These are phyloP conservation scores for Ephestia elutella DNA, from an alignment of 1,140 invertebrate species.

Conservation along the genomic window DNA sequence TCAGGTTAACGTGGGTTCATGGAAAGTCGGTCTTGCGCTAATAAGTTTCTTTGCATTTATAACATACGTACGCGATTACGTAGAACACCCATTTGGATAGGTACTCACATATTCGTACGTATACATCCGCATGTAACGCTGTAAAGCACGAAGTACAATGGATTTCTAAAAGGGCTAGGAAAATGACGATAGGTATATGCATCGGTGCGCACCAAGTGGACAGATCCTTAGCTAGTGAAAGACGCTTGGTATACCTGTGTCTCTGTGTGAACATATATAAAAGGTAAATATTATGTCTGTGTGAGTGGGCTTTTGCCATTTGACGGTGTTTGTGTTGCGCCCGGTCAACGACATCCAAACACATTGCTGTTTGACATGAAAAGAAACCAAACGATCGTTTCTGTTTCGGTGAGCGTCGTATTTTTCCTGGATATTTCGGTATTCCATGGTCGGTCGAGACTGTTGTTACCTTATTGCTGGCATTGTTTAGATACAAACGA, in stretches of 20 bases:
- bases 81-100: no score
- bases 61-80: no score
- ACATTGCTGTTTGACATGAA: constrained; percentile 55
- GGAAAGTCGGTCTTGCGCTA: no score
- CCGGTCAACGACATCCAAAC: constrained; percentile 53
- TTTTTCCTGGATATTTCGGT: constrained; percentile 19
- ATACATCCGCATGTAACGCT: no score
- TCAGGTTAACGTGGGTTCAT: no score
- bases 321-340: constrained; percentile 6
- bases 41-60: no score
- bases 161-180: no score
- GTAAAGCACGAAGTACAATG: no score
- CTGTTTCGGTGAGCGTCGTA: constrained; percentile 7
- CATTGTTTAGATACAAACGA: no score
- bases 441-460: constrained; percentile 7
- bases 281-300: constrained; percentile 9
- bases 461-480: neutral
- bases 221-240: neutral
- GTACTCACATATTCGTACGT: no score
- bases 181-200: no score
- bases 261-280: constrained; percentile 14
- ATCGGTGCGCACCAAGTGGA: neutral
- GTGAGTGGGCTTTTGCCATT: constrained; percentile 13
- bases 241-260: neutral
- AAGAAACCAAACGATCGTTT: constrained; percentile 31